Percentiles rank a stretch among this genome's conserved stretches.
phyloP scores from a whole-genome alignment of 2,113 vertebrate species.

The Colaptes auratus region DNA sequence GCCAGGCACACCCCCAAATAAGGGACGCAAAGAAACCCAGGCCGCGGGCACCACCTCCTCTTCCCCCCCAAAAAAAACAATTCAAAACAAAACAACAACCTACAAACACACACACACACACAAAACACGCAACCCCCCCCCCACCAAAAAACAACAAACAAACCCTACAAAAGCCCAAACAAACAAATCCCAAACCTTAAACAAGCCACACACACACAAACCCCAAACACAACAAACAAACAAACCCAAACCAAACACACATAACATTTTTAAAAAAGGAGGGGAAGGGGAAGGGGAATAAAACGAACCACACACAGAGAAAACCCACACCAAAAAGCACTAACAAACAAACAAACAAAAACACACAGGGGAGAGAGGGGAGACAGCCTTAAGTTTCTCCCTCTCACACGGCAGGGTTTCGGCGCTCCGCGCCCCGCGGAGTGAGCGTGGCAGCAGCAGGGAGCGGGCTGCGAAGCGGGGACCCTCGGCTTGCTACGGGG shows the following conservation, averaged over 20 bases:
- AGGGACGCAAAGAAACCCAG: neutral
- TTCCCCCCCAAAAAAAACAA: neutral
- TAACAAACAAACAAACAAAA: neutral
- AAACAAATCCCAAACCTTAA: neutral
- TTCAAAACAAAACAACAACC: too few species aligned
- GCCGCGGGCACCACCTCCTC: neutral
- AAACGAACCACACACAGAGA: neutral
- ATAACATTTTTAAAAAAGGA: neutral
- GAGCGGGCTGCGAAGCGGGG: neutral
- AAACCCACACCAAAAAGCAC: too few species aligned
- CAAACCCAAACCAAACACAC: neutral
- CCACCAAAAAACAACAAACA: neutral
- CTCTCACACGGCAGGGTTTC: neutral
- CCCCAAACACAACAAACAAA: neutral
- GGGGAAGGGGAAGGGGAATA: too few species aligned
- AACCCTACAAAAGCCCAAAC: too few species aligned
- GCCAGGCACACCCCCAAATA: constrained; percentile 46
- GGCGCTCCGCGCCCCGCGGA: neutral
- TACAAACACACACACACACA: too few species aligned
- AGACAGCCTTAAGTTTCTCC: neutral
- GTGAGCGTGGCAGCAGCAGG: neutral
- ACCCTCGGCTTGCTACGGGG: neutral
- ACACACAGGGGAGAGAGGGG: neutral
- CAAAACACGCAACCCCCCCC: neutral
- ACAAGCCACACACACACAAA: neutral